Evolutionary conservation across 2,113 vertebrate genomes (phyloP), one percentile per base, ranked within the genome.

Genomic region (Axis porcinus): DNA sequence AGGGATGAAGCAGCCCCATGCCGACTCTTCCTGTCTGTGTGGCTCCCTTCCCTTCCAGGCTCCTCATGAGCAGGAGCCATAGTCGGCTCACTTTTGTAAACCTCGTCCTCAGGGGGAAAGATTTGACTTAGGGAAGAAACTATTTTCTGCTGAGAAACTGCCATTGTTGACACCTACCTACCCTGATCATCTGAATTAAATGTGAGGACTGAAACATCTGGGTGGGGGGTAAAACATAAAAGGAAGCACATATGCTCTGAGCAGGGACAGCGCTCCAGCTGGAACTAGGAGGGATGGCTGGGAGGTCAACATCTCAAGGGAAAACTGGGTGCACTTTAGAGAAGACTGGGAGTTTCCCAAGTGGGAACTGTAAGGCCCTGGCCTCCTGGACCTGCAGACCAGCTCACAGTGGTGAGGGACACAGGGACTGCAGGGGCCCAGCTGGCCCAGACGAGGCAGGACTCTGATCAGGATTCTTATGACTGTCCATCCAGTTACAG

Each of bases 141-240:
- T 36, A 57, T 74, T 88, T 85, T 96, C 83, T 95, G 54, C 52
- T 83, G 50, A 92, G 64, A 89, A 92, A 74, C 33, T 70, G 50
- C 55, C 6, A 21, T 0, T 58, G 27, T 4, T 87, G 81, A 86
- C 11, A 23, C 5, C 9, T 30, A 23, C 4, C 9, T 30, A 6
- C 9, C n/a, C n/a, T 27, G 19, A 58, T n/a, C 76, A 55, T 5
- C 7, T 8, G 50, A 88, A 10, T 67, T 47, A 28, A 64, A 50
- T 6, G 5, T 10, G 23, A 88, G 67, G 36, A 17, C 36, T n/a
- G 5, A 14, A 89, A 79, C 43, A 6, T n/a, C n/a, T 36, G 45
- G n/a, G 4, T 14, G 16, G n/a, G 30, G 16, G 78, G 6, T 1
- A 14, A 30, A 21, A 76, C 12, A 1, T 12, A 27, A 60, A 58